These are phyloP conservation scores for Lasius platythorax DNA, from an alignment of 2,888 invertebrate species.

Conservation along the genomic window DNA sequence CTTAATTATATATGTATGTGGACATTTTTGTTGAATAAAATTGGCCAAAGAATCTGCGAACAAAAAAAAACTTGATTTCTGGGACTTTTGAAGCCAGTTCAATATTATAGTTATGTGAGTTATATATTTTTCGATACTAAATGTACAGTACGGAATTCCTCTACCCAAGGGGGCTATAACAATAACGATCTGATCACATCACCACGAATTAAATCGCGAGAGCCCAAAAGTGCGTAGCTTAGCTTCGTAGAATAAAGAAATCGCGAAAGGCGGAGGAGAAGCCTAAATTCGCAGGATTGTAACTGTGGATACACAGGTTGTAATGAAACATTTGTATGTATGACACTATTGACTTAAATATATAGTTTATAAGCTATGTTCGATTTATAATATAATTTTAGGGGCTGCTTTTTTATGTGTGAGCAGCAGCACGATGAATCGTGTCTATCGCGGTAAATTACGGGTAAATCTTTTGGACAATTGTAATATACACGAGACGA, in stretches of 20 bases:
- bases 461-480: slow-evolving; percentile 3
- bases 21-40: background rate
- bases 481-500: background rate
- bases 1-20: background rate
- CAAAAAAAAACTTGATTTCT: background rate
- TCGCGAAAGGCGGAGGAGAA: slow-evolving; percentile 34
- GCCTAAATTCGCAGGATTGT: slow-evolving; percentile 51
- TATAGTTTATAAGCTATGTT: slow-evolving; percentile 53
- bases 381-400: slow-evolving; percentile 39
- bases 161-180: slow-evolving; percentile 11
- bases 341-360: slow-evolving; percentile 55
- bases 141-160: slow-evolving; percentile 31
- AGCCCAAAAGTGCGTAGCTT: slow-evolving; percentile 31
- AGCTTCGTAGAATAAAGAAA: slow-evolving; percentile 34
- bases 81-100: background rate
- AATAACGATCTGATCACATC: slow-evolving; percentile 25
- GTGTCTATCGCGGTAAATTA: slow-evolving; percentile 3
- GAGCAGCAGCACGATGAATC: background rate
- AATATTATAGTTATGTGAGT: background rate
- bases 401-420: slow-evolving; percentile 14
- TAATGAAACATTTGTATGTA: slow-evolving; percentile 54
- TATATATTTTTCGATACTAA: background rate
- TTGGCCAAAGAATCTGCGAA: background rate
- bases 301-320: slow-evolving; percentile 49
- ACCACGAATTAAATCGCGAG: background rate